Base-by-base conservation (phyloP, 2,113 vertebrate species). In the Callocephalon fimbriatum region DNA sequence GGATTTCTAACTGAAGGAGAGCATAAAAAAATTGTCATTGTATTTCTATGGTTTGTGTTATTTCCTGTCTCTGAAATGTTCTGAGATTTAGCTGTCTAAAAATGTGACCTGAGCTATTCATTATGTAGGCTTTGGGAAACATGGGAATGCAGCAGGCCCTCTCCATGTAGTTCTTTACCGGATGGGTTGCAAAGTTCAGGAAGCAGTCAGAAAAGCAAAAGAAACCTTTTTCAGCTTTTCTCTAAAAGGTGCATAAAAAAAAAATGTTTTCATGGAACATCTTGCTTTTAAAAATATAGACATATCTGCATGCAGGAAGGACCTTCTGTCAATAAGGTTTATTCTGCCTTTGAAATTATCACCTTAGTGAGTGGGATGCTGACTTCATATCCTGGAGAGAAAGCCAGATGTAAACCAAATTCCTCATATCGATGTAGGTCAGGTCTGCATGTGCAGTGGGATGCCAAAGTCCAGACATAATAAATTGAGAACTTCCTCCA, bases 111-210 rank as follows among this genome's bases (percentile, higher is more conserved):
- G 12, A 23, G 29, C 47, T 63, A 56, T 38, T 51, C 15, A 14
- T 4, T 38, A 54, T n/a, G 23, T 19, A 54, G 31, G 29, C 31
- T 76, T 86, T 7, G 10, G 62, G 54, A 75, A 90, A 70, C 5
- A 8, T 14, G 17, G 16, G 29, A 40, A 18, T 21, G 12, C 29
- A 40, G 29, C 12, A 56, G 29, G 8, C 12, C 42, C 67, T 77
- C 47, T 20, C 18, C 0, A 0, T 0, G 0, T 53, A 76, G 10
- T n/a, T 61, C 16, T 44, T 82, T 48, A 31, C 27, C 12, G 18
- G 9, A 40, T 25, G 3, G 12, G 9, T 51, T 63, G 32, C 12
- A 56, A 68, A 79, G 23, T 10, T 51, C 15, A 37, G 10, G 37
- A 79, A 91, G 21, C 14, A 29, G 32, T 50, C 72, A 68, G 37